A percentile compares a stretch with the other conserved stretches of the same genome.
Evolutionary conservation across 2,113 vertebrate species (phyloP).

Genomic region (Rhea pennata): DNA sequence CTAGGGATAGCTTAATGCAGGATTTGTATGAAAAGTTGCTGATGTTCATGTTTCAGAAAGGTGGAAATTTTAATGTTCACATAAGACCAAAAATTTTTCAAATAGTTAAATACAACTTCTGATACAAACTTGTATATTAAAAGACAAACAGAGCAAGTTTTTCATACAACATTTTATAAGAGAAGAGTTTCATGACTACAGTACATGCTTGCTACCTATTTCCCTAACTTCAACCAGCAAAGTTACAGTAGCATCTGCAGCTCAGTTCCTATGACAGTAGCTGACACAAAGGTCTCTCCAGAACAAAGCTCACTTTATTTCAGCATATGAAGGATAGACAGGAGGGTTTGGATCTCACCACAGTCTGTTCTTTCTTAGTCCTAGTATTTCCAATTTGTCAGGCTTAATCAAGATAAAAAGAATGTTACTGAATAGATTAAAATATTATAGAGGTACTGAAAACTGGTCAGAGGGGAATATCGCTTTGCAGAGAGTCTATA

Average conservation of each 20-base stretch:
- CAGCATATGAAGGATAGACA: neutral
- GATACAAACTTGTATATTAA: neutral
- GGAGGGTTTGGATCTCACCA: neutral
- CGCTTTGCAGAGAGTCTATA: neutral
- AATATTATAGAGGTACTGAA: neutral
- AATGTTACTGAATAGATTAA: neutral
- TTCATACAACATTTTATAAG: neutral
- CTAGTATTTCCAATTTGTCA: neutral
- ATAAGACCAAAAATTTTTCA: neutral
- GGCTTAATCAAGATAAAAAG: neutral
- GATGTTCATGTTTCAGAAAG: neutral
- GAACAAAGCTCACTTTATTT: neutral
- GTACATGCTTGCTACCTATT: neutral
- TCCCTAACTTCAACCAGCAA: neutral
- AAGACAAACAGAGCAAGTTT: neutral
- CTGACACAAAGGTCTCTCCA: neutral
- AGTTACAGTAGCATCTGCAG: neutral
- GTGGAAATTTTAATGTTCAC: neutral
- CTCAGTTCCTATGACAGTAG: neutral
- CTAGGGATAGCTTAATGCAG: fast-evolving
- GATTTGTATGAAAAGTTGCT: neutral
- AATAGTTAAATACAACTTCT: neutral
- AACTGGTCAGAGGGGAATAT: neutral
- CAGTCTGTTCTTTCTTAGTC: neutral
- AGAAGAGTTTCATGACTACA: neutral